Conservation (phyloP, 2,888 invertebrate genomes). For the Aleiodes testaceus region DNA sequence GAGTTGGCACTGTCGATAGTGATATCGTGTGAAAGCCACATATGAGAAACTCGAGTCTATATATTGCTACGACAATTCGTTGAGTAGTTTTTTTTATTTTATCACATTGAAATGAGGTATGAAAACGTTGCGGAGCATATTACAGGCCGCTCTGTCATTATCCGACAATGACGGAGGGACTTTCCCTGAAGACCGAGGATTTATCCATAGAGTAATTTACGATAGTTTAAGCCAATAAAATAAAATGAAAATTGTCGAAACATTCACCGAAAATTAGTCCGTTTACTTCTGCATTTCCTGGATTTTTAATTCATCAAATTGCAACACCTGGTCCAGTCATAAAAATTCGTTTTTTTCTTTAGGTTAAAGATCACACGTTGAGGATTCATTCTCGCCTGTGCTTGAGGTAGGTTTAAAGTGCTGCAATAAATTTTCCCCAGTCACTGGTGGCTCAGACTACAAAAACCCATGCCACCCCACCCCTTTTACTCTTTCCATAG, state of each 20-base stretch:
- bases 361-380: conserved; percentile 26
- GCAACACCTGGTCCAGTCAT: conserved; percentile 1
- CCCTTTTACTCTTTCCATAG: neutral
- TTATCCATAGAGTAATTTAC: conserved; percentile 18
- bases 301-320: conserved; percentile 2
- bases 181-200: conserved; percentile 51
- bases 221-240: conserved; percentile 27
- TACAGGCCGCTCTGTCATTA: conserved; percentile 62
- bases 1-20: conserved; percentile 46
- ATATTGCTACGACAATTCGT: conserved; percentile 38
- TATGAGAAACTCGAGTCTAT: conserved; percentile 40
- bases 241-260: too few relatives aligned
- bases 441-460: conserved; percentile 21
- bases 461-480: conserved; percentile 13
- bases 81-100: neutral
- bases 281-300: conserved; percentile 3
- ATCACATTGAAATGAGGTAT: conserved; percentile 28
- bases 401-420: conserved; percentile 23
- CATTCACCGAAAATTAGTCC: conserved; percentile 18
- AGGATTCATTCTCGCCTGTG: conserved; percentile 31
- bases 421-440: conserved; percentile 36
- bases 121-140: conserved; percentile 30
- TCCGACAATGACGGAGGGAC: conserved; percentile 51
- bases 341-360: conserved; percentile 16
- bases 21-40: conserved; percentile 39